A percentile compares a stretch with the other conserved stretches of the same genome.
These are phyloP conservation scores for Meloidogyne floridensis DNA, from an alignment of 1,140 invertebrate genomes.

Conservation along the genomic window DNA sequence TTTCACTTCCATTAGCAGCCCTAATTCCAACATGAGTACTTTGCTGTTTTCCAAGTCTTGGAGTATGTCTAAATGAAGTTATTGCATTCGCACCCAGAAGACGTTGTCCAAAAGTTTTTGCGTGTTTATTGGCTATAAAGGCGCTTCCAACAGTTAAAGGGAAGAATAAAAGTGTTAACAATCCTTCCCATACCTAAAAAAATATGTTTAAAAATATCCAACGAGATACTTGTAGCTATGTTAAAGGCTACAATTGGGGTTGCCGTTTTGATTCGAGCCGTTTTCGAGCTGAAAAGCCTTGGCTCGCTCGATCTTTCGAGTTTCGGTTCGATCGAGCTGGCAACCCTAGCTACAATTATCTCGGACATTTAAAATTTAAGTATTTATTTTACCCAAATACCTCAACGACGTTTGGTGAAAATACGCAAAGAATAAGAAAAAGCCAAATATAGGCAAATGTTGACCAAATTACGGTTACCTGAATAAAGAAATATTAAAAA, in stretches of 20 bases:
- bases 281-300: too few species aligned
- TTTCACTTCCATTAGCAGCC: conserved; percentile 33
- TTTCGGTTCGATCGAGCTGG: too few species aligned
- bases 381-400: conserved; percentile 27
- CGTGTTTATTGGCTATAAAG: conserved; percentile 66
- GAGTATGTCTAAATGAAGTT: conserved; percentile 41
- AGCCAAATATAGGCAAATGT: conserved; percentile 70
- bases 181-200: conserved; percentile 69
- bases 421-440: conserved; percentile 65
- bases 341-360: too few species aligned
- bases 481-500: not conserved
- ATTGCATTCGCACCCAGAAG: conserved; percentile 38
- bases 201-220: not conserved
- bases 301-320: too few species aligned
- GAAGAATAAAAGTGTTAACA: conserved; percentile 71
- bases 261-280: too few species aligned
- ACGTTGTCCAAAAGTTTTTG: conserved; percentile 42
- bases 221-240: too few species aligned
- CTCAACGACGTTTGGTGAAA: conserved; percentile 65
- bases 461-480: conserved; percentile 66
- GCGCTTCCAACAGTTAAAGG: conserved; percentile 70
- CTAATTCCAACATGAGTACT: conserved; percentile 32
- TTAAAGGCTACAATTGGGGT: too few species aligned
- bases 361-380: too few species aligned
- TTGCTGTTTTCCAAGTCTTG: conserved; percentile 31